Percentiles rank a stretch among this genome's conserved stretches.
Conservation (phyloP, 2,797 vertebrate genomes). For the Lateolabrax maculatus region DNA sequence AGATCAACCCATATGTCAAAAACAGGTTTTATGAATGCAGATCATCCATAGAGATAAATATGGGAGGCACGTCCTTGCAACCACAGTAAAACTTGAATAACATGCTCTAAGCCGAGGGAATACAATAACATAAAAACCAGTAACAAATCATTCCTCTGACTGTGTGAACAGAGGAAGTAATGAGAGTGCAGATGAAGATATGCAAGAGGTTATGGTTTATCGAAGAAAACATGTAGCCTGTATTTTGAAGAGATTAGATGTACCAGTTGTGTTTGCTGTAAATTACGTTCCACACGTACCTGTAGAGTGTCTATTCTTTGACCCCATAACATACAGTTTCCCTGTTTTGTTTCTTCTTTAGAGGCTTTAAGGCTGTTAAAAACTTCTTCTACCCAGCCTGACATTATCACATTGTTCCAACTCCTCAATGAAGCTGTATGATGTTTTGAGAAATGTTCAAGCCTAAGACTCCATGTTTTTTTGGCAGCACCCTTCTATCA, state of each 20-base stretch:
- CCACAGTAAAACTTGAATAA: neutral
- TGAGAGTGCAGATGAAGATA: too few species aligned
- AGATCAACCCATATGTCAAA: neutral
- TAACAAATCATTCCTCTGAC: neutral
- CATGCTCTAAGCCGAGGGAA: neutral
- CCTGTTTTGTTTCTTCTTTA: neutral
- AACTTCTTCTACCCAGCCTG: neutral
- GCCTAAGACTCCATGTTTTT: neutral
- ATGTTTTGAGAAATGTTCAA: neutral
- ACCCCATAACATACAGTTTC: neutral
- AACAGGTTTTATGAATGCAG: conserved; percentile 3
- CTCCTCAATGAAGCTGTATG: neutral
- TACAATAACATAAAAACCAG: neutral
- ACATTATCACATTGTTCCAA: neutral
- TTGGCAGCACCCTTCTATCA: neutral
- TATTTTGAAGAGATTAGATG: neutral
- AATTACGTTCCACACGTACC: too few species aligned
- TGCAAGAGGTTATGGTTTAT: neutral
- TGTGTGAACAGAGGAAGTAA: neutral
- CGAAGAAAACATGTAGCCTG: neutral
- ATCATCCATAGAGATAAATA: neutral
- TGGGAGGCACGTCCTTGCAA: neutral
- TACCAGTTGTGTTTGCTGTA: neutral
- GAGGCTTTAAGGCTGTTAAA: neutral
- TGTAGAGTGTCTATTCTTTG: neutral